Base-by-base conservation (phyloP, 2,797 vertebrate species). In the Amniataba percoides region DNA sequence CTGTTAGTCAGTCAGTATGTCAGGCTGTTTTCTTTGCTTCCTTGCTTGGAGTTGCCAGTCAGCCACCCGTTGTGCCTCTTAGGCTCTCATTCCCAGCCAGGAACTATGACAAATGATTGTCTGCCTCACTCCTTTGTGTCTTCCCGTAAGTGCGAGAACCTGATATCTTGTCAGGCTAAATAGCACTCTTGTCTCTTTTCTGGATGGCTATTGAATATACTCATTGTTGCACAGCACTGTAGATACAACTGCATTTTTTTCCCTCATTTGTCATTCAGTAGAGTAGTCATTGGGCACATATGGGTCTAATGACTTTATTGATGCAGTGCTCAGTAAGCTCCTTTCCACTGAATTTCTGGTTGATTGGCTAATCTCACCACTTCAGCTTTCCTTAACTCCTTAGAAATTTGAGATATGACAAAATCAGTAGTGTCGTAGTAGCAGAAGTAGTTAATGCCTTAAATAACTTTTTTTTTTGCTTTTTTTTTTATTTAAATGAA, bases 141-240 rank as follows among this genome's bases (percentile, higher is more conserved):
- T 95, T 91, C 93, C 92, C 86, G 91, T 94, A 94, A 94, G 78
- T 82, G 78, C 56, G 55, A 77, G 58, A 91, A 86, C 87, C 77
- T 87, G 89, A 92, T 90, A 86, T 74, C 71, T 82, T 65, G 40
- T 76, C 75, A 67, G 58, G 52, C 63, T 68, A 74, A 74, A 77
- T 46, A 27, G 62, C 61, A 46, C 51, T 80, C 21, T 36, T 74
- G 5, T 80, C 19, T 25, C 69, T 78, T 74, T 80, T 77, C 18
- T 74, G 74, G 19, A 27, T 46, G 71, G 45, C 51, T 74, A 14
- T 83, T 81, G 82, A 69, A 68, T 52, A 39, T 46, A 1, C 1
- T 40, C 27, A 40, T 74, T 62, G 56, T 77, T 71, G 12, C 56
- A 19, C 31, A 53, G 64, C 16, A 16, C 43, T 64, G 21, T 85